Percentiles rank a stretch among this genome's conserved stretches.
Evolutionary conservation across 2,797 vertebrate genomes (phyloP).

Genomic region (Xiphophorus birchmanni): DNA sequence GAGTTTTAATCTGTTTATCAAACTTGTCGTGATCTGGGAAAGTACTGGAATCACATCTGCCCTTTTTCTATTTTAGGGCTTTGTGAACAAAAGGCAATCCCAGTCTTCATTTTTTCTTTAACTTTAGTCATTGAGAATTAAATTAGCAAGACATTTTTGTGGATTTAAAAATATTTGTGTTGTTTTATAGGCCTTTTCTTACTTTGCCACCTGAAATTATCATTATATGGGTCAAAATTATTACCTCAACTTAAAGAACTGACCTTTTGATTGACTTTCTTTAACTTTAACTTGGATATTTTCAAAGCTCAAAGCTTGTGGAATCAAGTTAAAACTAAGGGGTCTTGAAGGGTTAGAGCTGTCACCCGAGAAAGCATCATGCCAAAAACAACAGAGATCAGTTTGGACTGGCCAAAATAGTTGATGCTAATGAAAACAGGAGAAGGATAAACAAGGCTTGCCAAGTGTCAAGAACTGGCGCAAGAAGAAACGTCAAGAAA

Average conservation of each 20-base stretch:
- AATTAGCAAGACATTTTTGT: background rate
- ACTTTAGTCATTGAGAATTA: background rate
- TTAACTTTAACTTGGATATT: background rate
- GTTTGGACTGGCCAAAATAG: background rate
- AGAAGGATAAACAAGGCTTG: background rate
- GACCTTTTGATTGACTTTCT: background rate
- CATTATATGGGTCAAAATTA: background rate
- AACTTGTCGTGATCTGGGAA: slow-evolving; percentile 18
- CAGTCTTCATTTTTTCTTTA: background rate
- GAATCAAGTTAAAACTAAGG: background rate
- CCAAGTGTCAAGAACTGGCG: background rate
- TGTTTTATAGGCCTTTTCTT: background rate
- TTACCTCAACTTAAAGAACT: background rate
- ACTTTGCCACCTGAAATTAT: background rate
- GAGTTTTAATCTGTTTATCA: slow-evolving; percentile 25
- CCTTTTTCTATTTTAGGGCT: background rate
- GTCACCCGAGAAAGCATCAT: background rate
- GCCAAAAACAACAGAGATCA: background rate
- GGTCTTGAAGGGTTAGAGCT: background rate
- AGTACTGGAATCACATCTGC: slow-evolving; percentile 2
- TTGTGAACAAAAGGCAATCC: background rate
- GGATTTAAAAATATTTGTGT: background rate
- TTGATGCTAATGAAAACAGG: background rate
- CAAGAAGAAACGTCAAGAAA: background rate
- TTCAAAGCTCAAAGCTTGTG: background rate